These are phyloP conservation scores for Hyaena hyaena DNA, from an alignment of 2,113 vertebrate genomes.

Conservation along the genomic window DNA sequence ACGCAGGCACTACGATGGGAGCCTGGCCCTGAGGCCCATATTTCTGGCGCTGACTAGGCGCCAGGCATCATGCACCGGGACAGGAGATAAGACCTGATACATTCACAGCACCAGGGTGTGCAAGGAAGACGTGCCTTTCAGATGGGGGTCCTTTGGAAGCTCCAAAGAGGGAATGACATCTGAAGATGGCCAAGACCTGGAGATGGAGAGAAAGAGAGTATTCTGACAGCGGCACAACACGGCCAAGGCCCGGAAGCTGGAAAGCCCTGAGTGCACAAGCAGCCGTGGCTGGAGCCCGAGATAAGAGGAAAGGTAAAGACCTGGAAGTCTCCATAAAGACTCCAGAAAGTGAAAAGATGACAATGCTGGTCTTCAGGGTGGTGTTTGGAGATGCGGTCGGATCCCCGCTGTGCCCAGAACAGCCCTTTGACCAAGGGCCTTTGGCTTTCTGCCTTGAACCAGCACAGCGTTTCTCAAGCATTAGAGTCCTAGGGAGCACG, in stretches of 20 bases:
- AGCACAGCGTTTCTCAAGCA: neutral
- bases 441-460: neutral
- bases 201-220: neutral
- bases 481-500: neutral
- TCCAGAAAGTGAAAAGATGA: neutral
- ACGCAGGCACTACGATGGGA: neutral
- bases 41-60: neutral
- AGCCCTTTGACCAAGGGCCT: neutral
- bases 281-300: neutral
- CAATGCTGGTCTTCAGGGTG: neutral
- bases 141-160: neutral
- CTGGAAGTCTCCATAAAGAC: neutral
- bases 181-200: neutral
- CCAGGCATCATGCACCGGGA: neutral
- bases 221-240: neutral
- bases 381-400: neutral
- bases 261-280: neutral
- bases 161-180: neutral
- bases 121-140: neutral
- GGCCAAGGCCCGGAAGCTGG: neutral
- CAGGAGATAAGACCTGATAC: rapidly evolving
- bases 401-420: neutral
- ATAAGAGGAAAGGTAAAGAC: neutral
- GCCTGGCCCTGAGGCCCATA: neutral
- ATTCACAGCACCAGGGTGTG: neutral